Percentiles rank a stretch among this genome's conserved stretches.
phyloP scores from a whole-genome alignment of 2,113 vertebrate genomes.

The Phrynosoma platyrhinos region DNA sequence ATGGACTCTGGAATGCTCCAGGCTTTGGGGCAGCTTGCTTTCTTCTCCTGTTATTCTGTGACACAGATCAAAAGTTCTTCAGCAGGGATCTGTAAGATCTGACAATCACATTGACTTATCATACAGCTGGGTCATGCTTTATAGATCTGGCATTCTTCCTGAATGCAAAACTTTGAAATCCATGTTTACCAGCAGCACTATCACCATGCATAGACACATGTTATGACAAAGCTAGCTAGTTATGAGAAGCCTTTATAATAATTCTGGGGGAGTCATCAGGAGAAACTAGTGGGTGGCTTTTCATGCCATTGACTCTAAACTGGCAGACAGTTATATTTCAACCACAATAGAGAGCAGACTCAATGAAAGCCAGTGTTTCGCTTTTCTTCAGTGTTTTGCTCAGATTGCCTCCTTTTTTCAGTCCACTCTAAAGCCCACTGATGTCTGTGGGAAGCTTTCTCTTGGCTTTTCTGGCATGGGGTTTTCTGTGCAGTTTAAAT shows the following conservation, averaged over 20 bases:
- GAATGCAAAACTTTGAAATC: constrained; percentile 5
- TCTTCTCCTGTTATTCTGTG: background rate
- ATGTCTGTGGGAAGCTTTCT: constrained; percentile 40
- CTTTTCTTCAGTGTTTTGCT: constrained; percentile 29
- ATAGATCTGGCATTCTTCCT: background rate
- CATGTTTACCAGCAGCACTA: background rate
- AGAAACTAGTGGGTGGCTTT: constrained; percentile 8
- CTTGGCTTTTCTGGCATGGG: constrained; percentile 19
- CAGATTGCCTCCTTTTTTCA: constrained; percentile 34
- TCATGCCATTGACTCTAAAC: background rate
- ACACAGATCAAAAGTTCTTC: background rate
- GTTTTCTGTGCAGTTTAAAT: background rate
- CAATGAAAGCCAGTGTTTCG: constrained; percentile 31
- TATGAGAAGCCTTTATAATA: constrained; percentile 45
- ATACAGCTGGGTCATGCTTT: background rate
- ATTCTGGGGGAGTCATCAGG: background rate
- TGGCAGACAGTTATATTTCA: background rate
- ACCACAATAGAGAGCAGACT: constrained; percentile 26
- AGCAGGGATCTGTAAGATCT: background rate
- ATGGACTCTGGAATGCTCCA: background rate
- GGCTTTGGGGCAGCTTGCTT: background rate
- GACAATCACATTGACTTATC: background rate
- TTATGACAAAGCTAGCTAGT: background rate
- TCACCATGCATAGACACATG: background rate
- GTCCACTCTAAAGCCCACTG: constrained; percentile 20